Base-by-base conservation (phyloP, 2,888 invertebrate species). In the Tiliacea citrago region DNA sequence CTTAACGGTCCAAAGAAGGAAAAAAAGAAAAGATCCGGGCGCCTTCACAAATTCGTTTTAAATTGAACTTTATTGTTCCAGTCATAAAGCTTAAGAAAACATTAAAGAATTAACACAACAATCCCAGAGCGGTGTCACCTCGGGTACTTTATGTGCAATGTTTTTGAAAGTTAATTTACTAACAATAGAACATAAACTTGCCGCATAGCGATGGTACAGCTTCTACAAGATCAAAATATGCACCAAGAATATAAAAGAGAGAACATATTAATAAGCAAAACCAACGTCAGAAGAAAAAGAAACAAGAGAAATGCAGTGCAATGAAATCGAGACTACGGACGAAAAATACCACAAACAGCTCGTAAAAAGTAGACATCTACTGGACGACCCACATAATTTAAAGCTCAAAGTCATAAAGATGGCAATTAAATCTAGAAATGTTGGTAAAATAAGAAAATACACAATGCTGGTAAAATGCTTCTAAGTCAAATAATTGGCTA, bases 11-110 rank as follows among this genome's bases (percentile, higher is more conserved):
- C 74, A 84, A 84, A 88, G 85, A 82, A 77, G 53, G 62, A 84
- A 72, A 83, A 85, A 74, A 85, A 79, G 71, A 83, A 82, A 73
- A 80, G 81, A 92, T 90, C 88, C 91, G 90, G 91, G 90, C 88
- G 86, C 83, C 85, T 84, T 85, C 73, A 73, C 45, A 10, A 68
- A 47, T 65, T 61, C 29, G 61, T 16, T 77, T 74, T 42, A 73
- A 80, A 73, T 67, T 76, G 51, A 70, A 79, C 82, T 75, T 81
- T 88, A 84, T 69, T 60, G 4, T 58, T 45, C 69, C 39, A 58
- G 10, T 7, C 12, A 75, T 82, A 87, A 86, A 85, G 84, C 70
- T 69, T 61, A 79, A 35, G 24, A 76, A 76, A 77, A 81, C n/a
- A 39, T 79, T 65, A 77, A 70, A 77, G 8, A 65, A 81, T 76